Percentiles rank a stretch among this genome's conserved stretches.
phyloP scores from a whole-genome alignment of 2,797 vertebrate species.

The Lepilemur ruficaudatus region DNA sequence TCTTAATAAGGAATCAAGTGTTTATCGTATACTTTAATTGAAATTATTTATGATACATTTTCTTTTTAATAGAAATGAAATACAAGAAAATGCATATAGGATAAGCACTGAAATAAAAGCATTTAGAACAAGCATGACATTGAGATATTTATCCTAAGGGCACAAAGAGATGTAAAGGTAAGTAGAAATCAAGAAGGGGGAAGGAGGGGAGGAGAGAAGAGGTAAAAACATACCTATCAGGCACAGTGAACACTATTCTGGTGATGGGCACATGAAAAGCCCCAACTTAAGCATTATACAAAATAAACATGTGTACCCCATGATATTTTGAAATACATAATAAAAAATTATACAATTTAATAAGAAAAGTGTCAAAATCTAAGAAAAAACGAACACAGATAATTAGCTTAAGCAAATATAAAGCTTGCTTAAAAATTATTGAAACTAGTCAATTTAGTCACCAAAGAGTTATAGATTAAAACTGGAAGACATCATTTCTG shows the following conservation, averaged over 20 bases:
- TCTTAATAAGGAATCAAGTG: constrained; percentile 5
- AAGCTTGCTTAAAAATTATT: constrained; percentile 20
- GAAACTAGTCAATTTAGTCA: neutral
- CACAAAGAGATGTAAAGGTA: neutral
- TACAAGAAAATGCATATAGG: neutral
- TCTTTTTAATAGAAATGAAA: constrained; percentile 33
- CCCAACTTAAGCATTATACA: neutral
- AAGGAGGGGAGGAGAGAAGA: neutral
- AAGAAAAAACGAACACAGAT: constrained; percentile 18
- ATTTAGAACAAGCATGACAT: neutral
- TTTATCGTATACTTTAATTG: neutral
- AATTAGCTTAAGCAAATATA: neutral
- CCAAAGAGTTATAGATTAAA: constrained; percentile 20
- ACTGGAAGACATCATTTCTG: neutral
- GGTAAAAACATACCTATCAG: neutral
- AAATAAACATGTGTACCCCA: neutral
- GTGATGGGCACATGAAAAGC: neutral
- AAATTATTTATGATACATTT: constrained; percentile 38
- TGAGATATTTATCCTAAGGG: neutral
- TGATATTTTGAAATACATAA: neutral
- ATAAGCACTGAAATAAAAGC: neutral
- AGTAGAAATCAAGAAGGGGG: neutral
- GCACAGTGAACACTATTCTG: neutral
- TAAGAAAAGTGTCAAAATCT: constrained; percentile 1
- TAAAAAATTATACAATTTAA: neutral